Conservation (phyloP, 2,113 vertebrate species). For the Lycaon pictus region DNA sequence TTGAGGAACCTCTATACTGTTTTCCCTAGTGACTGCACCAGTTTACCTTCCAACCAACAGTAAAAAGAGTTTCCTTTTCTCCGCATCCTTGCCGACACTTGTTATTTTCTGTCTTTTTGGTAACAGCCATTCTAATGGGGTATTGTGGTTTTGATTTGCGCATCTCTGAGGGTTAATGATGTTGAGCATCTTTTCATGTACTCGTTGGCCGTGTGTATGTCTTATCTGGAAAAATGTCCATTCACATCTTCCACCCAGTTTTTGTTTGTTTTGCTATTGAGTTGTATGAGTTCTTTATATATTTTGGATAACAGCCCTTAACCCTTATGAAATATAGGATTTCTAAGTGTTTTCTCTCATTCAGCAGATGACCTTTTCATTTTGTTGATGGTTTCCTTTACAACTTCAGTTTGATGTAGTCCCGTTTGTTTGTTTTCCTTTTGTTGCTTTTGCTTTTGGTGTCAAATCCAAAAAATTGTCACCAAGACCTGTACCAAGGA, state of each 20-base stretch:
- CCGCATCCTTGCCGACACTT: neutral
- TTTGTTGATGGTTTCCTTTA: neutral
- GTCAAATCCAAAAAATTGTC: neutral
- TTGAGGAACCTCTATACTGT: neutral
- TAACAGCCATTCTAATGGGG: neutral
- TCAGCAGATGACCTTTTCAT: neutral
- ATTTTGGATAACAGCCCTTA: neutral
- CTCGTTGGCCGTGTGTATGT: neutral
- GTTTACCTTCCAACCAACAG: neutral
- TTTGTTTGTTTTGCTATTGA: neutral
- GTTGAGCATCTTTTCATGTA: neutral
- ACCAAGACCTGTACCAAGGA: neutral
- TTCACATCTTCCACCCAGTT: neutral
- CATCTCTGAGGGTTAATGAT: neutral
- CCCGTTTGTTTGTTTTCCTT: neutral
- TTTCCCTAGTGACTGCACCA: neutral
- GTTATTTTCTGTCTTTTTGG: neutral
- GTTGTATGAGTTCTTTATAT: neutral
- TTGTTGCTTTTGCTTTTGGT: neutral
- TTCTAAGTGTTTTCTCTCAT: neutral
- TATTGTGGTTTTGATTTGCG: neutral
- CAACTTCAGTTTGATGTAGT: neutral
- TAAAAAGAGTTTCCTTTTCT: neutral
- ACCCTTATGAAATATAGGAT: neutral
- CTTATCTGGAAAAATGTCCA: neutral